Conservation (phyloP, 64 coral and sea anemone species). For the Trachythela sp. region DNA sequence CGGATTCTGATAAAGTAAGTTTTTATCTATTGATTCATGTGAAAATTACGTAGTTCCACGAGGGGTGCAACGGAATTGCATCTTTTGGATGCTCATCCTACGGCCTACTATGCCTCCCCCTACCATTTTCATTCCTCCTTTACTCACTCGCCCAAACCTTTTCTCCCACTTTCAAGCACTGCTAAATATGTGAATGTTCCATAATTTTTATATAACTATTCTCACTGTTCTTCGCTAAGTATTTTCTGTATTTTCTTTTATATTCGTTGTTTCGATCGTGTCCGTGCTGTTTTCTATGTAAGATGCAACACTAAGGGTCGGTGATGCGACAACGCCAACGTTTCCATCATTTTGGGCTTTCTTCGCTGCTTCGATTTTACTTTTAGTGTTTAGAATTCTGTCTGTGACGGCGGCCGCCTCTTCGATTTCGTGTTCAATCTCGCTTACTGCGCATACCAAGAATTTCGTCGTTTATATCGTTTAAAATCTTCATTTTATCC, state of each 20-base stretch:
- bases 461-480: conserved; percentile 39
- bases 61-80: too few relatives aligned
- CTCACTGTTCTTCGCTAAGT: background rate
- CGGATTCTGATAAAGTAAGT: too few relatives aligned
- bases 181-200: too few relatives aligned
- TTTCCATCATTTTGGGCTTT: background rate
- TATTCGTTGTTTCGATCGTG: background rate
- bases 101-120: too few relatives aligned
- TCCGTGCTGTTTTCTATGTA: background rate
- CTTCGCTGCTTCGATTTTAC: conserved; percentile 6
- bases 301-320: background rate
- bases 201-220: too few relatives aligned
- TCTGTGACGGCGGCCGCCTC: conserved; percentile 8
- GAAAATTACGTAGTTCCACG: too few relatives aligned
- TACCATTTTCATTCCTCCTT: too few relatives aligned
- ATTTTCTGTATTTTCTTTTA: background rate
- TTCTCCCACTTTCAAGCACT: too few relatives aligned
- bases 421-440: conserved; percentile 49
- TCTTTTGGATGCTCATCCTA: too few relatives aligned
- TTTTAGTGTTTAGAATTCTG: background rate
- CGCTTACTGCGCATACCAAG: conserved; percentile 20
- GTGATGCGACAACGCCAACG: background rate
- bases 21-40: too few relatives aligned
- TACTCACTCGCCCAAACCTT: too few relatives aligned
- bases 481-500: conserved; percentile 19